These are phyloP conservation scores for Hafferia zeledoni DNA, from an alignment of 2,797 vertebrate genomes.

Conservation along the genomic window DNA sequence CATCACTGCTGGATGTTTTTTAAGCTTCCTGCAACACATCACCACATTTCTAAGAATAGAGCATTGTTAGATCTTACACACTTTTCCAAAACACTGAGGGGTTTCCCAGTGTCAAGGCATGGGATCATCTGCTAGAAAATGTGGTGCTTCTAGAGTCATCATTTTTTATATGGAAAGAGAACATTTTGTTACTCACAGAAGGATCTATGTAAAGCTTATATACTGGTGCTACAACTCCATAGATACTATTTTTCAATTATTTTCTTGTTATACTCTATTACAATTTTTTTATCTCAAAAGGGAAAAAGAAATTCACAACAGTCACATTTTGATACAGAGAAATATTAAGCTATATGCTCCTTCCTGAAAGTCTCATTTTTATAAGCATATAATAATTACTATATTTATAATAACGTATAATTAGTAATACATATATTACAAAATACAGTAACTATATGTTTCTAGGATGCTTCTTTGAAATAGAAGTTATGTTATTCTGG, in stretches of 20 bases:
- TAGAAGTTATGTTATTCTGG: not conserved
- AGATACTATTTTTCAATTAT: not conserved
- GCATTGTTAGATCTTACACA: not conserved
- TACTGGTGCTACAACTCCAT: not conserved
- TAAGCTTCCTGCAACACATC: not conserved
- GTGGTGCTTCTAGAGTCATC: not conserved
- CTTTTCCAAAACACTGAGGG: not conserved
- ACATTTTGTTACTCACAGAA: not conserved
- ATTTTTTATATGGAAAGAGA: not conserved
- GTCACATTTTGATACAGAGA: not conserved
- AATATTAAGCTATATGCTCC: not conserved
- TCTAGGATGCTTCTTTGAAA: not conserved
- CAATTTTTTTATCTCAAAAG: not conserved
- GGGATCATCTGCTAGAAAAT: not conserved
- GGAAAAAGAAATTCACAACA: not conserved
- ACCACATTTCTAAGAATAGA: not conserved
- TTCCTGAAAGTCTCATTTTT: not conserved
- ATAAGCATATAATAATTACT: not conserved
- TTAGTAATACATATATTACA: not conserved
- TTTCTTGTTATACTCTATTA: not conserved
- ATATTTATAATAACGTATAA: not conserved
- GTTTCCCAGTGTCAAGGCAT: not conserved
- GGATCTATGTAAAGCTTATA: not conserved
- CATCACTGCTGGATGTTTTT: not conserved
- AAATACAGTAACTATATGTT: not conserved